Base-by-base conservation (phyloP, 2,888 invertebrate genomes). In the Leucophenga montana region DNA sequence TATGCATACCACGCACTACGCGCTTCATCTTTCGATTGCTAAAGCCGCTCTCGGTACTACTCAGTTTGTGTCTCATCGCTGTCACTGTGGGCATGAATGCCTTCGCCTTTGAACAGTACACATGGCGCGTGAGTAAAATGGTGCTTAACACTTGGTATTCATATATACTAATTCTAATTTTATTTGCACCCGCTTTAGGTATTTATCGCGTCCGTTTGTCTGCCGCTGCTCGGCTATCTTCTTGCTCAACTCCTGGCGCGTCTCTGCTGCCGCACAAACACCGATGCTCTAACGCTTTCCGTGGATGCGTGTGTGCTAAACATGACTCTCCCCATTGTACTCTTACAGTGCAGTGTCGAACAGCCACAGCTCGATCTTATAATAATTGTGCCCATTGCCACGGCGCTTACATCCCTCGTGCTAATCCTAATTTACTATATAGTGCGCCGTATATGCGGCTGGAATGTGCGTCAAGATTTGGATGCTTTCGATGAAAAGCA, bases 231-330 rank as follows among this genome's bases (percentile, higher is more conserved):
- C 27, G 96, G 96, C 0, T 96, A 94, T 86, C 27, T 90, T 9
- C 89, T 91, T 59, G 95, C 95, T 0, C 93, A 92, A 80, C 18
- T 90, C 0, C 77, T 91, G 1, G 92, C 94, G 0, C 87, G 90
- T 44, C 16, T 92, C 0, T 89, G 91, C 14, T 90, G 90, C 20
- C 94, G 93, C 83, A 89, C 92, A 1, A 88, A 90, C 67, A 87
- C 90, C 8, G 94, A 96, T 85, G 89, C 92, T 13, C 89, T 95
- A 46, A 95, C 97, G 6, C 95, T 97, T 80, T 93, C 94, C 57
- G 93, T 97, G 65, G 97, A 97, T 90, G 95, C 95, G 0, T 95
- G 97, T 67, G 92, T 97, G 46, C 95, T 97, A 88, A 97, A 97
- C 89, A 96, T 96, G 0, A 96, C 95, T 61, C 93, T 97, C 73